Conservation (phyloP, 2,797 vertebrate species). For the Acipenser transmontanus region DNA sequence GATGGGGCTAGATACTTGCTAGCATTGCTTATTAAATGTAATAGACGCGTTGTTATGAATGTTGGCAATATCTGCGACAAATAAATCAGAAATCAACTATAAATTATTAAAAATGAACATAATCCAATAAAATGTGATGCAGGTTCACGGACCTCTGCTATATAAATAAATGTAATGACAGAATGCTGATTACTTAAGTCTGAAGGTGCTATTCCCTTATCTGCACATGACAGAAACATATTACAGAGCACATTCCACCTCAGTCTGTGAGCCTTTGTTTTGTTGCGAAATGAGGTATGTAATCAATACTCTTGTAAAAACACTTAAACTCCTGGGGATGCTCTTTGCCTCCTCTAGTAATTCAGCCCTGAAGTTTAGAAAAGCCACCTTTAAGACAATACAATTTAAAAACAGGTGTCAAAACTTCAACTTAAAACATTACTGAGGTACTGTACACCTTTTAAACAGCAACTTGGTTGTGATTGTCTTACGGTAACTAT, state of each 20-base stretch:
- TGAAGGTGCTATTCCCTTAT: neutral
- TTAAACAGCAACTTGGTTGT: too few relatives aligned
- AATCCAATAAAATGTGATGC: neutral
- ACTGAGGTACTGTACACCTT: too few relatives aligned
- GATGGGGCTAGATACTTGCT: too few relatives aligned
- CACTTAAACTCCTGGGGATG: constrained; percentile 58
- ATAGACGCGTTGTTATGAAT: too few relatives aligned
- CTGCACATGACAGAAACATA: constrained; percentile 11
- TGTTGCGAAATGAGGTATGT: constrained; percentile 92
- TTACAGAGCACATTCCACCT: constrained; percentile 34
- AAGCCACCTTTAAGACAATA: constrained; percentile 51
- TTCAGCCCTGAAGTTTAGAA: constrained; percentile 45
- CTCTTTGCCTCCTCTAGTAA: constrained; percentile 58
- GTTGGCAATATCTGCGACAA: too few relatives aligned
- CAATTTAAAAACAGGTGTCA: constrained; percentile 52
- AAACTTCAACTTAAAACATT: too few relatives aligned
- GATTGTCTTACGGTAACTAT: too few relatives aligned
- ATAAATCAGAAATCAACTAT: neutral
- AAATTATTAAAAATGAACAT: neutral
- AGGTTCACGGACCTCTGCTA: neutral
- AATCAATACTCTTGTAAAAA: constrained; percentile 94
- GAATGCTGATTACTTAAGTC: neutral
- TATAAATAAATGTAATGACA: neutral
- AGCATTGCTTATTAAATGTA: too few relatives aligned
- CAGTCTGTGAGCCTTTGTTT: constrained; percentile 62